Base-by-base conservation (phyloP, 2,113 vertebrate genomes). In the Heloderma charlesbogerti region DNA sequence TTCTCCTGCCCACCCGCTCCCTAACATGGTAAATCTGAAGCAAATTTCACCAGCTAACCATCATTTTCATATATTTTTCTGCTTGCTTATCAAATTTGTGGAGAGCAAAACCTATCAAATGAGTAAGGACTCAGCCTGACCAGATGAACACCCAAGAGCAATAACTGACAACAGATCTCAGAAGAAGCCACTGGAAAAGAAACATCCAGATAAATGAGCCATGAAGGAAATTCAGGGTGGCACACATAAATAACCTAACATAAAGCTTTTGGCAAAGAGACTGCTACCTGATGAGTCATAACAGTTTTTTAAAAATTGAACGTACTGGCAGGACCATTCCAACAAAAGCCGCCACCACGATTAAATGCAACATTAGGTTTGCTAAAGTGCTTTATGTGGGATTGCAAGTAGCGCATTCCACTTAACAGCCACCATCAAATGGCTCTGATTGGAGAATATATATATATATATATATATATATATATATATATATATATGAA, bases 331-430 rank as follows among this genome's bases (percentile, higher is more conserved):
- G 43, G 74, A 43, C 54, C 74, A 43, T 63, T 79, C 29, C 40
- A 45, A 1, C 27, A 78, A 63, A 88, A 48, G 57, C 8, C 54
- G 45, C 6, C 27, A 29, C 6, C 29, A 40, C 48, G 60, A 57
- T 13, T 71, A 85, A 90, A 66, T 71, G 43, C n/a, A 72, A 71
- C 25, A 18, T 88, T n/a, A 71, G 72, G 45, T 18, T 51, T 69
- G 69, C n/a, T 88, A 90, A 87, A 0, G 0, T 34, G 51, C 34
- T 84, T 81, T 1, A 4, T 31, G 3, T 0, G 10, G 8, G n/a
- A 18, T 29, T 90, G 6, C 12, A 45, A 27, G 84, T 5, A 71
- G n/a, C 0, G 0, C 75, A 82, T 13, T 63, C 3, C 80, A 2
- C 37, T 80, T 34, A 31, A 0, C 2, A 16, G 31, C 8, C 5